Percentiles rank a stretch among this genome's conserved stretches.
phyloP scores from a whole-genome alignment of 2,888 invertebrate genomes.

The Acanthococcus lagerstroemiae region DNA sequence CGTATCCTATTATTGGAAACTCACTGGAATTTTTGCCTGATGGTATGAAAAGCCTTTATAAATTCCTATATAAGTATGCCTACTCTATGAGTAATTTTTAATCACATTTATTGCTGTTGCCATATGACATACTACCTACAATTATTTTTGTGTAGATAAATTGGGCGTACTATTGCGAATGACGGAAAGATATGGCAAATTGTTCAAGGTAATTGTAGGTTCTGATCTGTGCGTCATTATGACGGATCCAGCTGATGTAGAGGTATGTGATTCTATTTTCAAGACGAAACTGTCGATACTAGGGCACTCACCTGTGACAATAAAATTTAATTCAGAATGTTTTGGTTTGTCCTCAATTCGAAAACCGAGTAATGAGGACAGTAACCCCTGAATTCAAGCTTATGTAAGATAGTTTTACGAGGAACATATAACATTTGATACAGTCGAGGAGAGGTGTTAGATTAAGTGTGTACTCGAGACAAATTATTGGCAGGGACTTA shows the following conservation, averaged over 20 bases:
- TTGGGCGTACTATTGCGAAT: not conserved
- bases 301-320: no score
- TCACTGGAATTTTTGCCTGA: slow-evolving; percentile 4
- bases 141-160: not conserved
- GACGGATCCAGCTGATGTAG: slow-evolving; percentile 24
- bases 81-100: not conserved
- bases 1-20: slow-evolving; percentile 6
- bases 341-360: no score
- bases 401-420: no score
- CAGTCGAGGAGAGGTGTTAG: no score
- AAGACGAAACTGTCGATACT: no score
- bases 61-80: not conserved
- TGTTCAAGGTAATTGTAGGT: slow-evolving; percentile 19
- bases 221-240: slow-evolving; percentile 18
- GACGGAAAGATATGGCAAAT: not conserved
- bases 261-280: slow-evolving; percentile 9
- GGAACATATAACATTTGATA: no score
- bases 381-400: no score
- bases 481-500: no score
- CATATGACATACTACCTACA: not conserved
- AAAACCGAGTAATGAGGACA: no score
- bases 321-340: no score
- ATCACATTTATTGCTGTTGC: not conserved
- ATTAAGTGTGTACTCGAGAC: no score
- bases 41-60: not conserved